phyloP scores from a whole-genome alignment of 2,888 invertebrate species.

The Xestoiulus laeticollis region DNA sequence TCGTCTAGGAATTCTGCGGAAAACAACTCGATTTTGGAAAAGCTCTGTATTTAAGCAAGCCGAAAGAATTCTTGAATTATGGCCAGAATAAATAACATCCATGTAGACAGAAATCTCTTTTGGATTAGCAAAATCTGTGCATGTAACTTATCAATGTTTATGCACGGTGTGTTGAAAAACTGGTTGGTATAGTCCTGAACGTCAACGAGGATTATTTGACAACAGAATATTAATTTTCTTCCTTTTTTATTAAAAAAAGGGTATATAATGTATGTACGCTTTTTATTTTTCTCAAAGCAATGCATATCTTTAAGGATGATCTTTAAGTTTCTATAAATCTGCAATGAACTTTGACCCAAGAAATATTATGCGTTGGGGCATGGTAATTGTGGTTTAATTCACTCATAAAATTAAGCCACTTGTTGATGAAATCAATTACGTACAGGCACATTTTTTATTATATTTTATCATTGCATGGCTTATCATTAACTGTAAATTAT shows the following conservation, averaged over 20 bases:
- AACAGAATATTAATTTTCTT: slow-evolving; percentile 8
- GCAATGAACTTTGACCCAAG: neutral
- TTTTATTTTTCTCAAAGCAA: neutral
- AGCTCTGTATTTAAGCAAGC: neutral
- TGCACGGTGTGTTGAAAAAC: neutral
- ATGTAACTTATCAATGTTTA: neutral
- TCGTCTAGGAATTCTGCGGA: neutral
- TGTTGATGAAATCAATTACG: too few species aligned
- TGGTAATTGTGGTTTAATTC: neutral
- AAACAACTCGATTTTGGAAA: neutral
- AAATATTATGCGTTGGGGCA: neutral
- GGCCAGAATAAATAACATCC: neutral
- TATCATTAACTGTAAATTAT: too few species aligned
- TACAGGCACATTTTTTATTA: too few species aligned
- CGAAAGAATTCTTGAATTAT: neutral
- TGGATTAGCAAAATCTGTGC: neutral
- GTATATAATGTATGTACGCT: neutral
- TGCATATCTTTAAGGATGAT: too few species aligned
- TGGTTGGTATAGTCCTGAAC: neutral
- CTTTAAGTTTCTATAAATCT: neutral
- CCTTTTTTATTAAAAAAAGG: neutral
- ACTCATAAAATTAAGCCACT: neutral
- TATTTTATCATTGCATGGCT: too few species aligned
- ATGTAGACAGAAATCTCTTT: neutral
- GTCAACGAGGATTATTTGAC: neutral